Conservation (phyloP, 2,888 invertebrate species). For the Deladenus siricidicola region DNA sequence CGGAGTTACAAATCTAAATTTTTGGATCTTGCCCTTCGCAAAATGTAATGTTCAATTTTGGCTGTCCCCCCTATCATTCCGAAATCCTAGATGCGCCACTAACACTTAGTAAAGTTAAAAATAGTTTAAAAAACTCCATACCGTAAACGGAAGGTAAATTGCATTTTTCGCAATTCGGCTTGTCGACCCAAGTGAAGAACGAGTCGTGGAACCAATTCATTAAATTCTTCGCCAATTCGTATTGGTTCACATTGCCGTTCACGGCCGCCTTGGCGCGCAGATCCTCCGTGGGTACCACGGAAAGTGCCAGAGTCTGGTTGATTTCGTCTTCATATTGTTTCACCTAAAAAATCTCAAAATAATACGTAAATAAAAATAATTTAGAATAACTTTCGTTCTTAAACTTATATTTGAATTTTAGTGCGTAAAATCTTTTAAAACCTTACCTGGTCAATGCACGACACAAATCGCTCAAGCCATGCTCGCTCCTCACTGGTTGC, state of each 20-base stretch:
- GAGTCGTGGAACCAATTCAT: conserved; percentile 82
- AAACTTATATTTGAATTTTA: neutral
- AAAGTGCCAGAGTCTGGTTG: conserved; percentile 39
- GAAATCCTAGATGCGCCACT: no score
- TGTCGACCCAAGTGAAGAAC: conserved; percentile 86
- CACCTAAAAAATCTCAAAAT: conserved; percentile 20
- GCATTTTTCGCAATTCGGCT: conserved; percentile 66
- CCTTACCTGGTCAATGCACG: conserved; percentile 16
- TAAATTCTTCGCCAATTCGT: conserved; percentile 58
- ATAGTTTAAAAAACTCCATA: neutral
- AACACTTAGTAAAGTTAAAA: neutral
- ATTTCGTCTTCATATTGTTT: conserved; percentile 38
- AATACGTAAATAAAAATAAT: conserved; percentile 3
- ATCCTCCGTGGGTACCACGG: conserved; percentile 41
- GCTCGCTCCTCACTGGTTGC: conserved; percentile 33
- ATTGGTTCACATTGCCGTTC: conserved; percentile 24
- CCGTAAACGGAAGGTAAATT: conserved; percentile 53
- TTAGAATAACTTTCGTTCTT: neutral
- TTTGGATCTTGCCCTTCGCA: no score
- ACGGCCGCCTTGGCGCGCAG: conserved; percentile 22
- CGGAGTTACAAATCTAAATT: no score
- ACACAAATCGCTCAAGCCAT: conserved; percentile 32
- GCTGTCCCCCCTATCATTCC: no score
- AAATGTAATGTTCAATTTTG: neutral
- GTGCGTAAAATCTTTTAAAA: neutral